Evolutionary conservation across 2,797 vertebrate genomes (phyloP), one percentile per base, ranked within the genome.

Genomic region (Helicolenus hilgendorfi): DNA sequence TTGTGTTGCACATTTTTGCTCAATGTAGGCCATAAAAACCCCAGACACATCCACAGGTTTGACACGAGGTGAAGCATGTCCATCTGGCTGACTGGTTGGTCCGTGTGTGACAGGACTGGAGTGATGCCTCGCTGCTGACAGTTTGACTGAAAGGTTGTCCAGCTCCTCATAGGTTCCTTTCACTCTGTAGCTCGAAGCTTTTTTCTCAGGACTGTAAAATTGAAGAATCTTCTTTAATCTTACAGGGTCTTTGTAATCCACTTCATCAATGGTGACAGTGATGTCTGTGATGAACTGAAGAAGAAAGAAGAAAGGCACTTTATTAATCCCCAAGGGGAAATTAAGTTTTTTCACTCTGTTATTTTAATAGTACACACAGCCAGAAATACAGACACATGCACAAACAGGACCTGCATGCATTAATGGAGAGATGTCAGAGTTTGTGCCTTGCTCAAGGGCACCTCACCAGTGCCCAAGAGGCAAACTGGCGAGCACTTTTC

Each of bases 11-110:
- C 87, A 86, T 69, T 20, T 96, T 14, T 84, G 1, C 53, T 56
- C 0, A 18, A 97, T 97, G 87, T 95, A 97, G 4, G 8, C 18
- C 91, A 97, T 85, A 6, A 97, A 77, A 4, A 8, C 0, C 4
- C 0, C 20, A 15, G 87, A 87, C 0, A 95, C 85, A 1, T 85
- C 62, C 18, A 96, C 87, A 10, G 85, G 2, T 27, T 27, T 27
- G 15, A 71, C 33, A 9, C 0, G 20, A 68, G 38, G 1, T 7
- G 78, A 9, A 15, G n/a, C 24, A 8, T 20, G 29, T 20, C 60
- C 18, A 45, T 24, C 26, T 18, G 29, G 83, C n/a, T 36, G 74
- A 65, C 24, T 2, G 7, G 45, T 35, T 29, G 0, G 2, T 22
- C 20, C 10, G 4, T 1, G 13, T 15, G 22, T 1, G 24, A 3